Base-by-base conservation (phyloP, 1,140 invertebrate genomes). In the Drosophila funebris region DNA sequence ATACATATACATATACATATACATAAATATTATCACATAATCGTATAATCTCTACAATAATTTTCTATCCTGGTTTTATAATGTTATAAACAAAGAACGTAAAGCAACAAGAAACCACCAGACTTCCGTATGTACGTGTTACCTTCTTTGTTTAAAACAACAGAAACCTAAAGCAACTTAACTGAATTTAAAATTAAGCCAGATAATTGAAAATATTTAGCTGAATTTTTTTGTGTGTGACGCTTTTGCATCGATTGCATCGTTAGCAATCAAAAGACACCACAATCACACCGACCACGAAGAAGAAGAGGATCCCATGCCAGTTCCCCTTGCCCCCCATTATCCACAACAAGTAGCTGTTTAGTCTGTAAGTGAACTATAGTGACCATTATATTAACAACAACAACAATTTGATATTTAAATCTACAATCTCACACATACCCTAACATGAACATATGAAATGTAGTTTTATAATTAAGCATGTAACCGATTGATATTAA, bases 401-500 rank as follows among this genome's bases (percentile, higher is more conserved):
- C 8, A 56, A 33, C 8, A 54, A 20, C 29, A 48, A 63, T 74
- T 70, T 77, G 72, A 77, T 77, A 77, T 77, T 78, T 75, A 66
- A 73, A 46, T 82, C 78, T 67, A 84, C 81, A 73, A 53, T 37
- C 22, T 61, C 70, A 68, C 63, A 73, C 56, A 61, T 27, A 85
- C 39, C 50, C 63, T 46, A 27, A 69, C 50, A 54, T 31, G 54
- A 73, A 64, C 52, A 83, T 52, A 73, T 82, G 56, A 54, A 68
- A 76, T 33, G 83, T 68, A 85, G 76, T 75, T 82, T 62, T 81
- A 50, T 72, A 73, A 70, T 73, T 78, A 75, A 81, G 78, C 70
- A 78, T 85, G 54, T 85, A 85, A 85, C 82, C 82, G 75, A 87
- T 82, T 88, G 83, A 88, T 87, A 87, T 87, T 88, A 87, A 74